Base-by-base conservation (phyloP, 64 coral and sea anemone genomes). In the Hydrozoanthus tunicans region DNA sequence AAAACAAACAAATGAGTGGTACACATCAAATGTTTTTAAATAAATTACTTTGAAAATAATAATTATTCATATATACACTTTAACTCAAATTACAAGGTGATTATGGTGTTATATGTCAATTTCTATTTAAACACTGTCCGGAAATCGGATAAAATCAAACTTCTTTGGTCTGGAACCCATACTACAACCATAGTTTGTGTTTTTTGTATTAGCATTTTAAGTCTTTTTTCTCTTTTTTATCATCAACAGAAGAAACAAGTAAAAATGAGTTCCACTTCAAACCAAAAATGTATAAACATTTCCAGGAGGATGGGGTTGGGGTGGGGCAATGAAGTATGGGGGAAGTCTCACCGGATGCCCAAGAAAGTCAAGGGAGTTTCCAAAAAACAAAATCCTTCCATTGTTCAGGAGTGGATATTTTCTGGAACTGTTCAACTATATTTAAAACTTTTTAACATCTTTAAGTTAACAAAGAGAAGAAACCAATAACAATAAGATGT, bases 281-380 rank as follows among this genome's bases (percentile, higher is more conserved):
- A 55, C 77, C 13, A 53, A 79, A 79, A 79, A 53, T 79, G 61
- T 58, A 17, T 27, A 56, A 82, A 82, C 61, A 62, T 82, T 82
- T 57, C 61, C 64, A 67, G 64, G 64, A 10, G 64, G 64, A 10
- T 67, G 3, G 64, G 64, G 64, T 67, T 3, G 64, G 64, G 3
- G 64, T 67, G 64, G 64, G 64, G 64, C 64, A 67, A 67, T 67
- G 64, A 67, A 67, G 64, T 67, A 43, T 43, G 32, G 32, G 32
- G 32, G 32, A 43, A 0, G 32, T 43, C 32, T 43, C 32, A 43
- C 32, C 32, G 2, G 32, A 43, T 43, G 32, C 32, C 32, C 0
- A 43, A 43, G 32, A 43, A 43, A 43, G 32, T 2, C 32, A 43
- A 43, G 32, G 32, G 32, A 2, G 32, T 43, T 0, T 43, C 32